Evolutionary conservation across 2,113 vertebrate genomes (phyloP), one percentile per base, ranked within the genome.

Genomic region (Nerophis ophidion): DNA sequence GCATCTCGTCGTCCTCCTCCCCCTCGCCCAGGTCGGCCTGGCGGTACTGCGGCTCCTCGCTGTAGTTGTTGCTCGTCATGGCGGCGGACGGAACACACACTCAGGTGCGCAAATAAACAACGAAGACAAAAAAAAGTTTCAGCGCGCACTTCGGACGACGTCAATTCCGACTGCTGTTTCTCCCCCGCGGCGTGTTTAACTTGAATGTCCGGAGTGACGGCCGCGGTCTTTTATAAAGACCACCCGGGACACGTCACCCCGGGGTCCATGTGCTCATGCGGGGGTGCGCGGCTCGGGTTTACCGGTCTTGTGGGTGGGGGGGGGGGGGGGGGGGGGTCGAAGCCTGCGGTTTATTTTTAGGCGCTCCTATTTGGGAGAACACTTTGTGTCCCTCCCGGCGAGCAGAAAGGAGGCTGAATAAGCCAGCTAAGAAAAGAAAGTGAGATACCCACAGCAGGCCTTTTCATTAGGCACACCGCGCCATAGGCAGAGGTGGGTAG

Each of bases 1-100:
- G 95, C 88, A 97, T 93, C 81, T 98, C 89, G 61, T 91, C 95
- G 71, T 94, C 83, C 75, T 80, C 90, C 57, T 91, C 91, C 1
- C 26, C 26, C 47, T 87, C 84, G 74, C 87, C 89, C 26, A 81
- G 75, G 60, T 91, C 88, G 5, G 71, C 84, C 87, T 90, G 86
- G 86, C 87, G 87, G 59, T 88, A 86, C 71, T 88, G 87, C 5
- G 87, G 86, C 50, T 89, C 88, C 48, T 92, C 89, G 72, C 81
- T 65, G 77, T 90, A 84, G 79, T 83, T 90, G 36, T 84, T 88
- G 86, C 88, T 90, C 89, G 87, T 92, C 82, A 82, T 91, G 83
- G 6, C 70, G 66, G 67, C 71, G 67, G 75, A 64, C 61, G 88
- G 87, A 88, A 78, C 67, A 84, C 49, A 75, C 72, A 80, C 73